These are phyloP conservation scores for Craseonycteris thonglongyai DNA, from an alignment of 2,113 vertebrate species.

Conservation along the genomic window DNA sequence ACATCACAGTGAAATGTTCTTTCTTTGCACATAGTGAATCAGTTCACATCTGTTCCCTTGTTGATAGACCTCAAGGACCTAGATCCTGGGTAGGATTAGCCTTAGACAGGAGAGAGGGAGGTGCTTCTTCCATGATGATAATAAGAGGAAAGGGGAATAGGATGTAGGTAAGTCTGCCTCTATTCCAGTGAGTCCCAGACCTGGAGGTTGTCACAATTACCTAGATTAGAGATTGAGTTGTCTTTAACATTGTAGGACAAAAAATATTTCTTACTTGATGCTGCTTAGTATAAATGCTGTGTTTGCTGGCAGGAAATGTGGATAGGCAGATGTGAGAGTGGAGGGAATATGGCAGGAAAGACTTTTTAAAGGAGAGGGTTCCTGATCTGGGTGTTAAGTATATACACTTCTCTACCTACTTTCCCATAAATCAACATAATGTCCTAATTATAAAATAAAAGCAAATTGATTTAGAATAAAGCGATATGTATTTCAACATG, in stretches of 20 bases:
- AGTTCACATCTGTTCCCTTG: background rate
- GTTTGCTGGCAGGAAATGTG: background rate
- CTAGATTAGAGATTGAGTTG: background rate
- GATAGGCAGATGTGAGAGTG: background rate
- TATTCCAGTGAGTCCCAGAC: background rate
- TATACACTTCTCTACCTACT: background rate
- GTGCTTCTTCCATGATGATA: background rate
- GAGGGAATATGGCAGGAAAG: background rate
- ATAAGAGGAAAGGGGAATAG: background rate
- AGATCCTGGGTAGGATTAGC: background rate
- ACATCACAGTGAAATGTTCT: background rate
- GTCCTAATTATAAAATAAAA: background rate
- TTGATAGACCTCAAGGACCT: background rate
- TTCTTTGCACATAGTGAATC: background rate
- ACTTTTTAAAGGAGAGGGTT: background rate
- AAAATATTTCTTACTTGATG: background rate
- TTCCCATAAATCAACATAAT: background rate
- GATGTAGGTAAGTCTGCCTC: background rate
- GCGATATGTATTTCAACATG: background rate
- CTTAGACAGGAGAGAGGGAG: background rate
- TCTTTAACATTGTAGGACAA: background rate
- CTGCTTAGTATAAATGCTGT: background rate
- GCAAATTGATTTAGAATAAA: background rate
- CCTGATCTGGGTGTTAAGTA: background rate
- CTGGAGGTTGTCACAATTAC: background rate